Evolutionary conservation across 2,113 vertebrate genomes (phyloP), one percentile per base, ranked within the genome.

Genomic region (Oncorhynchus mykiss): DNA sequence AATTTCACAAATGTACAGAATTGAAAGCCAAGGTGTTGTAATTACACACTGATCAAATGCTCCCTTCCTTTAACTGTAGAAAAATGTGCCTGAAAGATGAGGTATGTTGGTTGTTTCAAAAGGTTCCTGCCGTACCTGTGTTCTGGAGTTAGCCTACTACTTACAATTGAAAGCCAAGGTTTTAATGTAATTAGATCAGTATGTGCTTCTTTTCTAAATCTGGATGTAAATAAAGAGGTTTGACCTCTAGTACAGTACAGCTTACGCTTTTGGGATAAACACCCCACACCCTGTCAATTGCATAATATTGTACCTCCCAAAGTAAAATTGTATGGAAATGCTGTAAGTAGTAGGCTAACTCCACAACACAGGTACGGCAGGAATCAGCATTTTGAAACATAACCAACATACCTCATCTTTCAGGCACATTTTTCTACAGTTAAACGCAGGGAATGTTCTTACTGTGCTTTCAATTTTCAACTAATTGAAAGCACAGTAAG

Each of bases 391-490:
- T 97, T 96, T 96, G 95, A 97, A 97, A 95, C 95, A 94, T 93
- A 94, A 90, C 87, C 90, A 71, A 95, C 96, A 95, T 94, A 98
- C 96, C 96, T 97, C 96, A 97, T 95, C 92, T 96, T 97, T 96
- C 95, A 95, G 94, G 94, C 93, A 90, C 98, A 97, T 98, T 97
- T 97, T 97, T 97, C 95, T 98, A 98, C 95, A 96, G 95, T 95
- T 92, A 93, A 93, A 54, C 0, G 3, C 1, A 95, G 94, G 95
- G 94, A 96, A 94, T 94, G 94, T 95, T 95, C 94, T 96, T 95
- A 93, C 94, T 96, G 95, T 96, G 94, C 94, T 95, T 77, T 94
- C 94, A 93, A 88, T 95, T 92, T 94, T 93, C 2, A 11, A 3
- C 9, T 3, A 12, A 45, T 11, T 45, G 39, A 45, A 45, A 11